phyloP scores from a whole-genome alignment of 2,113 vertebrate genomes.

The Phainopepla nitens region DNA sequence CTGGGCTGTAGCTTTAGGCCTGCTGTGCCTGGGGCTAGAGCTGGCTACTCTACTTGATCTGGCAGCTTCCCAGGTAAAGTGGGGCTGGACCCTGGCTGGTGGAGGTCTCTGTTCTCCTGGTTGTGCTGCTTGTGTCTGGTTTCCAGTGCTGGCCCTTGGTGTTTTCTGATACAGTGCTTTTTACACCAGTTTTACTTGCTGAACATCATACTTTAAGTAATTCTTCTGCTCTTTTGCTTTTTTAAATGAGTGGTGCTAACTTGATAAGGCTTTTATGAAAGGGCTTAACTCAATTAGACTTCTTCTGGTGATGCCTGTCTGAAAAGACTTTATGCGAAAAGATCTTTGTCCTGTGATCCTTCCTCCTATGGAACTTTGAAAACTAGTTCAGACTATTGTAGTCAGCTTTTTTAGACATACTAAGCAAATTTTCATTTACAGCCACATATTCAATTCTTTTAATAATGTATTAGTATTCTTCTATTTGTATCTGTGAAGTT shows the following conservation, averaged over 20 bases:
- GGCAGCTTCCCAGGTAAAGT: neutral
- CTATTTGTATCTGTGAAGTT: neutral
- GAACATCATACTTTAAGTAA: neutral
- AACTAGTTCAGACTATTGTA: neutral
- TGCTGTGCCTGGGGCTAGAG: rapidly evolving
- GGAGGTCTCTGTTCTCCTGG: neutral
- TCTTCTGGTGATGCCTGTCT: neutral
- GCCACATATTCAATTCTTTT: neutral
- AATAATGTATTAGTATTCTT: neutral
- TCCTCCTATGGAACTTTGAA: neutral
- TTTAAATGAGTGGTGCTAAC: neutral
- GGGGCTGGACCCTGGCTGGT: neutral
- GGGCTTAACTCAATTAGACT: neutral
- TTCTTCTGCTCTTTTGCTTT: rapidly evolving
- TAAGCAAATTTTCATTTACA: neutral
- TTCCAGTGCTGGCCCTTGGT: neutral
- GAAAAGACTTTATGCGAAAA: neutral
- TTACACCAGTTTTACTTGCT: neutral
- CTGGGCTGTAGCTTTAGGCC: rapidly evolving
- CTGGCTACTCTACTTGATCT: no score
- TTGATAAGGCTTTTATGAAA: neutral
- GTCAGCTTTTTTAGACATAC: neutral
- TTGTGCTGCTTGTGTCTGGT: neutral
- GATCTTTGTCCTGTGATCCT: neutral
- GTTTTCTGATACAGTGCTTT: neutral